Conservation (phyloP, 2,888 invertebrate genomes). For the Crioceris asparagi region DNA sequence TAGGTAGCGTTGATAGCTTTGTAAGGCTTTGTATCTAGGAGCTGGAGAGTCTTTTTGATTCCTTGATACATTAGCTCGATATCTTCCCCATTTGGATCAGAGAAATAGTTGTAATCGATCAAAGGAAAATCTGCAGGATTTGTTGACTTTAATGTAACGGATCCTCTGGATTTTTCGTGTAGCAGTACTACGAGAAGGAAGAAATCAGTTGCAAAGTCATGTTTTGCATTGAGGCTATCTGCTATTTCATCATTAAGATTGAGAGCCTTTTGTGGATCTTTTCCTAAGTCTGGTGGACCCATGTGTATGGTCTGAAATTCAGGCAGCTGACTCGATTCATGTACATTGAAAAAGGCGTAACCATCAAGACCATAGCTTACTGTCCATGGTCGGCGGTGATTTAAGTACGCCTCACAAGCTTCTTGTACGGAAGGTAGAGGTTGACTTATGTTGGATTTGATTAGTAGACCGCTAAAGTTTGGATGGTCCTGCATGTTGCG, state of each 20-base stretch:
- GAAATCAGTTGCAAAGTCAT: slow-evolving; percentile 3
- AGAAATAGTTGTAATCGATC: slow-evolving; percentile 20
- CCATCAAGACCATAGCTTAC: slow-evolving; percentile 3
- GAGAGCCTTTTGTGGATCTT: background rate
- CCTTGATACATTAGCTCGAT: slow-evolving; percentile 2
- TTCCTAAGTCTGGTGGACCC: background rate
- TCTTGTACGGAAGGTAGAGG: slow-evolving; percentile 4
- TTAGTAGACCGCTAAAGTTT: background rate
- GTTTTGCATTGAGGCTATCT: no score
- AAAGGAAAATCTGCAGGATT: slow-evolving; percentile 23
- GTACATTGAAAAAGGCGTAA: slow-evolving; percentile 4
- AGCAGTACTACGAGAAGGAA: slow-evolving; percentile 10
- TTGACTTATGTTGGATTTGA: slow-evolving; percentile 8
- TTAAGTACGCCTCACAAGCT: slow-evolving; percentile 4
- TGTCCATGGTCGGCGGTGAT: slow-evolving; percentile 6
- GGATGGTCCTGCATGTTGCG: background rate
- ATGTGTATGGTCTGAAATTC: slow-evolving; percentile 7
- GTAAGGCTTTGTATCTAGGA: background rate
- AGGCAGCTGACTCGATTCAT: slow-evolving; percentile 5
- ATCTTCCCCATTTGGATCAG: slow-evolving; percentile 5
- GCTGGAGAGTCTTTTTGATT: background rate
- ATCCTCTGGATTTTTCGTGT: slow-evolving; percentile 23
- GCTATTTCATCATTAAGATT: background rate
- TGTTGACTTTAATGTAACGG: slow-evolving; percentile 20
- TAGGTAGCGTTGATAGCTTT: background rate